Evolutionary conservation across 2,113 vertebrate genomes (phyloP).

Genomic region (Elephantulus edwardii): DNA sequence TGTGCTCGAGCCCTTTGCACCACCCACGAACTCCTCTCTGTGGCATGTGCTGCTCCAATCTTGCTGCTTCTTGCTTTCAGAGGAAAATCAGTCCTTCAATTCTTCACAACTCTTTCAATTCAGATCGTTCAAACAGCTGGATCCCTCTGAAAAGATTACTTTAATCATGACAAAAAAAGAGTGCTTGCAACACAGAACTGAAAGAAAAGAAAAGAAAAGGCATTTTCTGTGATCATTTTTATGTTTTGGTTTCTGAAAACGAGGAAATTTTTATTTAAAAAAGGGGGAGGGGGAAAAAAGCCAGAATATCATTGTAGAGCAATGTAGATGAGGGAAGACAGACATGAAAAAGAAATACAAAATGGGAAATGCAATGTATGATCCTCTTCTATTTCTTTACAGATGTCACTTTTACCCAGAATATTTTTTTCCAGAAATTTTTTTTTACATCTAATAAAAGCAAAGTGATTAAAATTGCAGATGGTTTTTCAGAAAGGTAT

Average conservation of each 20-base stretch:
- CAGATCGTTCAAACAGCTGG: not conserved
- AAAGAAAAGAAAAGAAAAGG: conserved; percentile 38
- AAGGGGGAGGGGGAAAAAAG: no score
- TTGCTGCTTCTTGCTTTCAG: not conserved
- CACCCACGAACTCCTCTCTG: not conserved
- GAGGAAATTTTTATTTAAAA: conserved; percentile 11
- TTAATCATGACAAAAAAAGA: conserved; percentile 26
- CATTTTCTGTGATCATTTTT: not conserved
- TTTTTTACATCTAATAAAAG: not conserved
- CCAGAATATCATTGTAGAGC: not conserved
- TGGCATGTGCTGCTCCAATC: not conserved
- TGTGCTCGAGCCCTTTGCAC: not conserved
- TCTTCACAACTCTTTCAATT: not conserved
- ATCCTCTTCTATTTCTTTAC: not conserved
- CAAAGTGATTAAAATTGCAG: not conserved
- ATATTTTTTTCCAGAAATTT: not conserved
- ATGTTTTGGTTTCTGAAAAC: conserved; percentile 16
- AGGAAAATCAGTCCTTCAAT: not conserved
- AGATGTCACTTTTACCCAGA: no score
- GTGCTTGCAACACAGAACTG: conserved; percentile 7
- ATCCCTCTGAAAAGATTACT: not conserved
- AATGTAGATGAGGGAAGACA: not conserved
- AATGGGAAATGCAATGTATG: not conserved
- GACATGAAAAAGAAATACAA: not conserved
- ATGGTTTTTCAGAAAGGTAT: not conserved